These are phyloP conservation scores for Carabus problematicus DNA, from an alignment of 2,888 invertebrate species.

Conservation along the genomic window DNA sequence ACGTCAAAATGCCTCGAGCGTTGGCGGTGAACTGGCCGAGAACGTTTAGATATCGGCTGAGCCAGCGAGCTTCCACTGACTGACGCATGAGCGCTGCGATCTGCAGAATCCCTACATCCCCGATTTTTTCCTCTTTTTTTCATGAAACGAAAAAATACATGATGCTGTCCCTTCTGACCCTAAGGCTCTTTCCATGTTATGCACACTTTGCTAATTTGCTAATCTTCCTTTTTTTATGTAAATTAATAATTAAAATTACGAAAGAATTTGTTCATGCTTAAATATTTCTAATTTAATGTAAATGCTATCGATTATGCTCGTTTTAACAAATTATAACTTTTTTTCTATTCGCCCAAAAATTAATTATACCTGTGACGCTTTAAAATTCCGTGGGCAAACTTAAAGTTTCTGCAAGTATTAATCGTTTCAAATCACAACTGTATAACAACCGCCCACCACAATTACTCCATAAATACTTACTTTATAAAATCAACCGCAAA, in stretches of 20 bases:
- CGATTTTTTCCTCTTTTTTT: constrained; percentile 23
- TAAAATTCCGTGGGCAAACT: no score
- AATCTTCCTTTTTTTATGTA: constrained; percentile 32
- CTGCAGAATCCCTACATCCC: constrained; percentile 19
- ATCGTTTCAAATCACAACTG: no score
- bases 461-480: no score
- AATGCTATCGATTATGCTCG: no score
- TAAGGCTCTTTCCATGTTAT: constrained; percentile 36
- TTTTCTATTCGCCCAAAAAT: no score
- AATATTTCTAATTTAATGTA: no score
- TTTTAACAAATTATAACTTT: no score
- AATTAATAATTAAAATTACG: constrained; percentile 26
- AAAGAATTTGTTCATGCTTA: constrained; percentile 23
- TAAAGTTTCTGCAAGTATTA: no score
- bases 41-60: constrained; percentile 31
- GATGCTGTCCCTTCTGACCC: constrained; percentile 25
- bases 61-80: constrained; percentile 12
- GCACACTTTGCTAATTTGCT: constrained; percentile 39
- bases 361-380: no score
- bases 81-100: constrained; percentile 31
- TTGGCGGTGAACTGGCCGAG: constrained; percentile 55
- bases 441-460: no score
- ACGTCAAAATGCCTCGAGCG: constrained; percentile 49
- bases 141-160: constrained; percentile 17
- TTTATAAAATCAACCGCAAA: no score